phyloP scores from a whole-genome alignment of 1,140 invertebrate genomes.

The Chironomus striatipennis region DNA sequence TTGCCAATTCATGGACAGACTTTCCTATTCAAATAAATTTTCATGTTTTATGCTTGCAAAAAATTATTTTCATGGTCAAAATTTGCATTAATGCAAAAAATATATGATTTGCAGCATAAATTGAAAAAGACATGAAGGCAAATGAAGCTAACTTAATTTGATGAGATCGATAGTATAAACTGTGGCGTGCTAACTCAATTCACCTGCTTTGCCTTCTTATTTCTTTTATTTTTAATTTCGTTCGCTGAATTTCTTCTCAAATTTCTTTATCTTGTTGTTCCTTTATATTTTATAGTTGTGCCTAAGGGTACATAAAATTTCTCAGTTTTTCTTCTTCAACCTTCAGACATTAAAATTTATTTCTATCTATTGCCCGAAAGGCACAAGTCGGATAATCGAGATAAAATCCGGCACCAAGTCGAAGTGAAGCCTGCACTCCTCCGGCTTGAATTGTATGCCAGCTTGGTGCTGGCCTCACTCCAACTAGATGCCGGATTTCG shows the following conservation, averaged over 20 bases:
- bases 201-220: conserved; percentile 3
- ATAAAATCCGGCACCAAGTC: too few relatives aligned
- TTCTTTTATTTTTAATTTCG: too few relatives aligned
- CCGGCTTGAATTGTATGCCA: too few relatives aligned
- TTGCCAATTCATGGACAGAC: too few relatives aligned
- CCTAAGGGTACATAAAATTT: not conserved
- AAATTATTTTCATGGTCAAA: not conserved
- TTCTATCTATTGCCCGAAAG: not conserved
- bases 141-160: too few relatives aligned
- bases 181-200: not conserved
- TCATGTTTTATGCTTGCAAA: too few relatives aligned
- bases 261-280: not conserved
- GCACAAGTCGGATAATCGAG: too few relatives aligned
- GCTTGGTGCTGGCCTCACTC: too few relatives aligned
- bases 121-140: not conserved
- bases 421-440: too few relatives aligned
- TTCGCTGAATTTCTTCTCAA: conserved; percentile 12
- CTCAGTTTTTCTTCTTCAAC: not conserved
- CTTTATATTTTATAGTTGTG: not conserved
- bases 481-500: too few relatives aligned
- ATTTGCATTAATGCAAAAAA: not conserved
- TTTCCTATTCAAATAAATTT: too few relatives aligned
- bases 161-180: not conserved
- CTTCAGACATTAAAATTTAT: conserved; percentile 3
- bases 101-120: not conserved